A percentile compares a stretch with the other conserved stretches of the same genome.
Conservation (phyloP, 53 echinoderm and acorn worm genomes). For the Paracentrotus lividus region DNA sequence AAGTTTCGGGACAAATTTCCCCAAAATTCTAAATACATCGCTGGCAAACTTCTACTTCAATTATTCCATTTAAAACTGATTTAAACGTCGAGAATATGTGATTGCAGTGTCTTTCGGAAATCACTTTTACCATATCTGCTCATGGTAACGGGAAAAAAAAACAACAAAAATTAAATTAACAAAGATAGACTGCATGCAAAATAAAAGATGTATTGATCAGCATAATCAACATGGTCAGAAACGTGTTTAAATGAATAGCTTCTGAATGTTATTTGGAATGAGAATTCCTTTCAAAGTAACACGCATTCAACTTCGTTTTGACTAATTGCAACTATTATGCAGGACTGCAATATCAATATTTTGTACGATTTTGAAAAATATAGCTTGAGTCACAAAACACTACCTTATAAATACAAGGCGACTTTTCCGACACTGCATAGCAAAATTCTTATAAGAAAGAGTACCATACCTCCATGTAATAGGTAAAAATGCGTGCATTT, state of each 20-base stretch:
- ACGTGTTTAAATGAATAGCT: not conserved
- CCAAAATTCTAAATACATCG: not conserved
- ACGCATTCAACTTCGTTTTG: not conserved
- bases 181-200: not conserved
- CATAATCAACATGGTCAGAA: too few relatives aligned
- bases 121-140: not conserved
- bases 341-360: too few relatives aligned
- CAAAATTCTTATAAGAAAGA: too few relatives aligned
- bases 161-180: not conserved
- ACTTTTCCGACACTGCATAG: too few relatives aligned
- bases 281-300: not conserved
- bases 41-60: not conserved
- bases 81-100: not conserved
- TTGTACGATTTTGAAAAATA: too few relatives aligned
- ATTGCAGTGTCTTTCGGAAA: not conserved
- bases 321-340: too few relatives aligned
- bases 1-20: not conserved
- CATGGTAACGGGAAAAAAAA: not conserved
- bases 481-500: too few relatives aligned
- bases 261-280: not conserved
- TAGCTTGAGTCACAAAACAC: too few relatives aligned
- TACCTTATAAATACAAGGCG: too few relatives aligned
- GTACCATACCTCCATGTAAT: too few relatives aligned
- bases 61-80: not conserved
- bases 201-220: not conserved